Base-by-base conservation (phyloP, 1,140 invertebrate species). In the Leguminivora glycinivorella region DNA sequence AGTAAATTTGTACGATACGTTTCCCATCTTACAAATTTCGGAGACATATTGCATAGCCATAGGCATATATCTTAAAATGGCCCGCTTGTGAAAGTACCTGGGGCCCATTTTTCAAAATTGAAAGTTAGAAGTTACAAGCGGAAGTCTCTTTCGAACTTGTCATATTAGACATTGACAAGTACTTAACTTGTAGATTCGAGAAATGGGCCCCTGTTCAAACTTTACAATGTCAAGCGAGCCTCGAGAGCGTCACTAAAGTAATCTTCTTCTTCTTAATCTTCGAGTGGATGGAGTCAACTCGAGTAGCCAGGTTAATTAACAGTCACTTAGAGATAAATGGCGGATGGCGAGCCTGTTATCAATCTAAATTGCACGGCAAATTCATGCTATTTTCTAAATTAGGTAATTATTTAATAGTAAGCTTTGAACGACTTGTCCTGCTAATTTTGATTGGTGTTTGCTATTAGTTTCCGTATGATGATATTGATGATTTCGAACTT, bases 361-460 rank as follows among this genome's bases (percentile, higher is more conserved):
- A 63, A 17, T 63, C 26, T 63, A 29, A 63, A 63, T 63, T 63
- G n/a, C 58, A 29, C n/a, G 14, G 25, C 14, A 31, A 63, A 63
- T 63, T 63, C 58, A 19, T 63, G 29, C 25, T 9, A 29, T 63
- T 63, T 63, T 24, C 24, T 29, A 58, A 58, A 58, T 58, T 58
- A 29, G 25, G 14, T 29, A 58, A 58, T 58, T 14, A 26, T 58
- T 29, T 14, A 14, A 58, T 58, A 26, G 12, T 26, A 58, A 17
- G 10, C n/a, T 58, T 58, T 58, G 25, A 26, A 58, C 4, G 17
- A 52, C n/a, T 58, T 26, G 10, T 2, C 56, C 9, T 2, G 24
- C 22, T 58, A 58, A 25, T 56, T 31, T 7, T 31, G 29, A 31
- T 31, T 31, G 29, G 7, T 7, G 29, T 31, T 31, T n/a, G n/a